Evolutionary conservation across 2,113 vertebrate genomes (phyloP).

Genomic region (Nannospalax galili): DNA sequence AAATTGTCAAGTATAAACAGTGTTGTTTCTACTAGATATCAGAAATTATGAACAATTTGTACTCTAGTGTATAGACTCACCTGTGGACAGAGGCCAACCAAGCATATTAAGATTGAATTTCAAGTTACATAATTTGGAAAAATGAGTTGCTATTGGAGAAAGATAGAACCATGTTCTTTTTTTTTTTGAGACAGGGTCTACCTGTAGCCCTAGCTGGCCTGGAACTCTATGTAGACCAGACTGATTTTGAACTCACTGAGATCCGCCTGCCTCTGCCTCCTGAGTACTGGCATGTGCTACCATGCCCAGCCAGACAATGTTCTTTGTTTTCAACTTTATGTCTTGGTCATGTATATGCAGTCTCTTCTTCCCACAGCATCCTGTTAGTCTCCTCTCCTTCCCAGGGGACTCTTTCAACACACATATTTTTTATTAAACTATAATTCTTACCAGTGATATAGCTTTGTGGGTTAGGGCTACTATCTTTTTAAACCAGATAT

Average conservation of each 20-base stretch:
- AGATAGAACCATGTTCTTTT: not conserved
- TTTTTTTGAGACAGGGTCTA: too few species aligned
- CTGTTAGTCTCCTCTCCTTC: not conserved
- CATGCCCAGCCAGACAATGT: too few species aligned
- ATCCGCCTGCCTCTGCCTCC: too few species aligned
- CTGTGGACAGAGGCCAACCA: not conserved
- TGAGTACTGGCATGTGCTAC: too few species aligned
- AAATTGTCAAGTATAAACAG: slow-evolving; percentile 25
- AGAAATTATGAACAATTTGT: slow-evolving; percentile 23
- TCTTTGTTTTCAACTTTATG: not conserved
- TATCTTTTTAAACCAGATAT: not conserved
- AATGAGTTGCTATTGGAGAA: not conserved
- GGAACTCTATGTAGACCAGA: too few species aligned
- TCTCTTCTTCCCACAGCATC: not conserved
- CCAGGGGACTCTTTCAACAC: not conserved
- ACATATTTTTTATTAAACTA: not conserved
- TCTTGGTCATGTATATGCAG: not conserved
- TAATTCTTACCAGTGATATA: not conserved
- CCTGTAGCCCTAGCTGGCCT: too few species aligned
- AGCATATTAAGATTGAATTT: not conserved
- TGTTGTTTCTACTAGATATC: not conserved
- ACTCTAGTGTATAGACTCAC: slow-evolving; percentile 1
- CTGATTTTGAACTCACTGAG: too few species aligned
- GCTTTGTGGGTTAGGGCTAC: not conserved
- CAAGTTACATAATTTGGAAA: not conserved